A percentile compares a stretch with the other conserved stretches of the same genome.
phyloP scores from a whole-genome alignment of 2,797 vertebrate genomes.

The Pseudomugil gertrudae region DNA sequence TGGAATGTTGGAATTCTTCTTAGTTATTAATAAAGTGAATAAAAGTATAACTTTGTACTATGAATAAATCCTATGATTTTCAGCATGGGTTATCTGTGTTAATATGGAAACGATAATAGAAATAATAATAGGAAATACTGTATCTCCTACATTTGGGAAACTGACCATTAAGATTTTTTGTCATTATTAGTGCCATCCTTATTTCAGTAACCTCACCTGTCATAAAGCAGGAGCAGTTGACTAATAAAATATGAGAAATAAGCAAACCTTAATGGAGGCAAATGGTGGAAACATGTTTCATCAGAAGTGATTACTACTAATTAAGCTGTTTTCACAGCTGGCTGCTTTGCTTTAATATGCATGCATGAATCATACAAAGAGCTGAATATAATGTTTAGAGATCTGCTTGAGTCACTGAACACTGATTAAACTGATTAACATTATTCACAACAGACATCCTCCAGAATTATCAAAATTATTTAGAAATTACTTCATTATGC shows the following conservation, averaged over 20 bases:
- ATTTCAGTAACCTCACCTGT: constrained; percentile 70
- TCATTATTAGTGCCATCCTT: constrained; percentile 32
- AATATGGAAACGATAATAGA: too few relatives aligned
- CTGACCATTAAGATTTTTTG: constrained; percentile 3
- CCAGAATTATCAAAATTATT: constrained; percentile 39
- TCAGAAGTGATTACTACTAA: constrained; percentile 85
- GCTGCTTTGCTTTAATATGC: constrained; percentile 81
- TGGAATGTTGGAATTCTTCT: too few relatives aligned
- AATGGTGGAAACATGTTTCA: constrained; percentile 84
- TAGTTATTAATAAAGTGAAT: too few relatives aligned
- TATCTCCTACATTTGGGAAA: neutral
- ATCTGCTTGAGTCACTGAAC: constrained; percentile 62
- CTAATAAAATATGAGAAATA: constrained; percentile 77
- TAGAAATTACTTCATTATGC: constrained; percentile 37
- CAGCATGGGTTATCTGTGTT: neutral
- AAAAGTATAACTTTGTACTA: neutral
- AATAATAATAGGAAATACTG: too few relatives aligned
- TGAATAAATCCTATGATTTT: neutral
- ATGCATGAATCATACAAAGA: constrained; percentile 68
- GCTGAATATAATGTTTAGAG: constrained; percentile 57
- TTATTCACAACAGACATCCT: constrained; percentile 55
- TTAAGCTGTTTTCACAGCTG: constrained; percentile 85
- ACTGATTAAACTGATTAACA: constrained; percentile 64
- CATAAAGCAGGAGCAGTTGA: constrained; percentile 72
- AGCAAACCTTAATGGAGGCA: constrained; percentile 81